Base-by-base conservation (phyloP, 1,140 invertebrate species). In the Ectropis grisescens region DNA sequence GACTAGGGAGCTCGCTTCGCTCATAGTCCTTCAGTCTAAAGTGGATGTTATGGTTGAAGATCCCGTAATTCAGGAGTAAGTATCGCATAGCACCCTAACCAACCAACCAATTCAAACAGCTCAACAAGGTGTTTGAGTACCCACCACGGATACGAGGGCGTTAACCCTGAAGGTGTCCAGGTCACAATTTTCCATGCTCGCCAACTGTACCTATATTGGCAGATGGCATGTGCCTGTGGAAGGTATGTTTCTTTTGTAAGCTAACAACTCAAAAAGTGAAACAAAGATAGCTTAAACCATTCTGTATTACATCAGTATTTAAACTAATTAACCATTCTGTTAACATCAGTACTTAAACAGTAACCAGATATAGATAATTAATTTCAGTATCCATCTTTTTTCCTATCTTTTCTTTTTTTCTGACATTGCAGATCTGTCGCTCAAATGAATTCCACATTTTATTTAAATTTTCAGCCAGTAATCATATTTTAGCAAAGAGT, bases 11-110 rank as follows among this genome's bases (percentile, higher is more conserved):
- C 41, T 79, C 1, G 60, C 66, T 0, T 45, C 32, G 10, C 11
- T 79, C 11, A 39, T 41, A 1, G 34, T 79, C 0, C 6, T 78
- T 24, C 52, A 78, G 33, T 68, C 59, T 0, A 57, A 66, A 33
- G 50, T 69, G 1, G 65, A 65, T 33, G 13, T 75, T 0, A 13
- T 74, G 33, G 33, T 58, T 2, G 41, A 53, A 0, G 37, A 53
- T 9, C 66, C 68, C 1, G 36, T 42, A 6, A 28, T 56, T 11
- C 39, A 56, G 11, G 34, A 47, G 70, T 75, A 41, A 41, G 43
- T 37, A 13, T 33, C 35, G 5, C 13, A 29, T 8, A n/a, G n/a
- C n/a, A n/a, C 5, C 13, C 10, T 14, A 33, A 19, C 15, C 10
- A 12, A 23, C 19, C 2, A 30, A 38, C 12, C 32, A 14, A 28